phyloP scores from a whole-genome alignment of 2,888 invertebrate species.

The Archips xylosteana region DNA sequence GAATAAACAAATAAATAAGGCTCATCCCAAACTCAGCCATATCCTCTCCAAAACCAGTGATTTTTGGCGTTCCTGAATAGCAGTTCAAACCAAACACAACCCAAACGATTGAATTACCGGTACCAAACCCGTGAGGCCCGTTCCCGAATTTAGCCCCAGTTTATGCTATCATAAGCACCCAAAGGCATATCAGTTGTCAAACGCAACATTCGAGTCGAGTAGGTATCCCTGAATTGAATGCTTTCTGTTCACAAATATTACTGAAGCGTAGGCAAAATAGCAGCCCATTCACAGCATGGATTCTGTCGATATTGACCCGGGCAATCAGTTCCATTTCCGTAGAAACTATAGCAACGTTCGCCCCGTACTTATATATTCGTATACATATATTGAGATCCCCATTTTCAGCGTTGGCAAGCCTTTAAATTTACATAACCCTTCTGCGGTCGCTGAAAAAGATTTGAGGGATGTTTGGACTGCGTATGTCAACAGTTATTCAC shows the following conservation, averaged over 20 bases:
- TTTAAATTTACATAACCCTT: conserved; percentile 23
- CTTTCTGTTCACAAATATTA: conserved; percentile 16
- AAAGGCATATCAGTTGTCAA: conserved; percentile 26
- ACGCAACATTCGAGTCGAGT: conserved; percentile 15
- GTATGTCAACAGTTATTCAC: background rate
- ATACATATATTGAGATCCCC: background rate
- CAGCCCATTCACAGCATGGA: conserved; percentile 16
- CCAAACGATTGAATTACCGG: too few species aligned
- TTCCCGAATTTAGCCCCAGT: too few species aligned
- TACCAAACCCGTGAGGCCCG: too few species aligned
- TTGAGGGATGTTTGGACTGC: conserved; percentile 4
- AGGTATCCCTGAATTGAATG: conserved; percentile 11
- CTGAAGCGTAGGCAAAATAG: conserved; percentile 20
- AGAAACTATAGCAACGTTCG: conserved; percentile 1
- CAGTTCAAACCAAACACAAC: too few species aligned
- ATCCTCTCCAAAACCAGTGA: too few species aligned
- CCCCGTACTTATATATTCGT: background rate
- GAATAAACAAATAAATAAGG: too few species aligned
- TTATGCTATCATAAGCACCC: conserved; percentile 2
- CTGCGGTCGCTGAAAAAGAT: conserved; percentile 14
- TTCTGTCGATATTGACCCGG: conserved; percentile 29
- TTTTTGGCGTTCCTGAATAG: too few species aligned
- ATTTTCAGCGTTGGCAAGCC: background rate
- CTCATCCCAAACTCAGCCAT: too few species aligned
- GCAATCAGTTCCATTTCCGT: conserved; percentile 29